Conservation (phyloP, 1,140 invertebrate species). For the Holotrichia oblita region DNA sequence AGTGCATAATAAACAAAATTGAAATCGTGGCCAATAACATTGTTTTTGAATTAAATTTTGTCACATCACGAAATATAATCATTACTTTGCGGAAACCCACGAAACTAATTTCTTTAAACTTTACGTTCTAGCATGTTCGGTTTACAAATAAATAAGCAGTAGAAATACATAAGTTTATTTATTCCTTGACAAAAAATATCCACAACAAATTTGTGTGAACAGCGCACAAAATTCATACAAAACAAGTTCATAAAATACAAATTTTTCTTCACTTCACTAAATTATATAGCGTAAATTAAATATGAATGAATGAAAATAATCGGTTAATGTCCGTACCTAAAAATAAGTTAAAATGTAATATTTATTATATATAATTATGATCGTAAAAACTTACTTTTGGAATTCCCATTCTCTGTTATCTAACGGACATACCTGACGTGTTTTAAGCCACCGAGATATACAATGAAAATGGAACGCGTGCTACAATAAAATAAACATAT, state of each 20-base stretch:
- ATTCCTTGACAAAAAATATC: background rate
- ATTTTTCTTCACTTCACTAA: background rate
- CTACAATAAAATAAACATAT: conserved; percentile 65
- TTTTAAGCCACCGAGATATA: conserved; percentile 99
- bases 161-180: background rate
- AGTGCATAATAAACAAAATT: too few species aligned
- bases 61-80: background rate
- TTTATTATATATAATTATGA: background rate
- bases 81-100: background rate
- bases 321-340: conserved; percentile 5
- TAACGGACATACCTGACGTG: conserved; percentile 97
- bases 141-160: background rate
- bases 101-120: background rate
- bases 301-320: background rate
- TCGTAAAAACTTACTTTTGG: conserved; percentile 80
- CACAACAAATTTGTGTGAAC: background rate
- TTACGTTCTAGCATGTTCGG: background rate
- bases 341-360: background rate
- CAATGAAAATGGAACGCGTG: conserved; percentile 99
- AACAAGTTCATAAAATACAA: background rate
- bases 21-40: background rate
- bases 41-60: background rate
- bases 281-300: conserved; percentile 1
- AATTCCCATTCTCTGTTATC: conserved; percentile 99
- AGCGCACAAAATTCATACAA: background rate